Conservation (phyloP, 2,797 vertebrate species). For the Calcarius lapponicus region DNA sequence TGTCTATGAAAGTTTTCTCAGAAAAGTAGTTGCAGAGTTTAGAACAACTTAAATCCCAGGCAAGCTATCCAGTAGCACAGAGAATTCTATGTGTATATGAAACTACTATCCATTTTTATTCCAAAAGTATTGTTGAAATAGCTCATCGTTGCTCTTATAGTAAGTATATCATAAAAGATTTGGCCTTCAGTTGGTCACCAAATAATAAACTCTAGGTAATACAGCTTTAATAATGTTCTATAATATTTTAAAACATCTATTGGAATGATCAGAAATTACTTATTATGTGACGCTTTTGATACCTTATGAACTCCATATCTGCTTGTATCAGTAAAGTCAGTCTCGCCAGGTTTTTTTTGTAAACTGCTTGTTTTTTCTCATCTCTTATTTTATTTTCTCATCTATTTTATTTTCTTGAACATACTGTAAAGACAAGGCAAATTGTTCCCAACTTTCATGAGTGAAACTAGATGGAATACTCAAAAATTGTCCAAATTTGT, state of each 20-base stretch:
- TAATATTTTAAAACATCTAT: background rate
- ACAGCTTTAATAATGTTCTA: background rate
- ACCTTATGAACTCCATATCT: background rate
- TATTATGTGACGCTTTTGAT: background rate
- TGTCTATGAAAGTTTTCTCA: background rate
- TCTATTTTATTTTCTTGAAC: background rate
- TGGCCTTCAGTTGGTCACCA: background rate
- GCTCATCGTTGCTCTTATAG: background rate
- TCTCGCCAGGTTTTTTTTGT: background rate
- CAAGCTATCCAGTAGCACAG: background rate
- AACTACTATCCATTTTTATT: background rate
- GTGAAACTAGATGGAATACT: conserved; percentile 11
- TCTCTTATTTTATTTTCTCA: background rate
- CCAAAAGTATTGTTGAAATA: background rate
- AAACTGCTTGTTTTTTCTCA: background rate
- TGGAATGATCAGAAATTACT: background rate
- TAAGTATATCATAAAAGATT: background rate
- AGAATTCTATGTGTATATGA: background rate
- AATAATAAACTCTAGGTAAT: background rate
- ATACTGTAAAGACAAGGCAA: background rate
- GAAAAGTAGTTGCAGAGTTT: background rate
- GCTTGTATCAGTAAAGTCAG: background rate
- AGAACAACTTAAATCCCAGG: background rate
- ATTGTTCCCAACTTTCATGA: conserved; percentile 32
- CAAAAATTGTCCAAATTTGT: background rate